These are phyloP conservation scores for Philotrypesis tridentata DNA, from an alignment of 1,140 invertebrate species.

Conservation along the genomic window DNA sequence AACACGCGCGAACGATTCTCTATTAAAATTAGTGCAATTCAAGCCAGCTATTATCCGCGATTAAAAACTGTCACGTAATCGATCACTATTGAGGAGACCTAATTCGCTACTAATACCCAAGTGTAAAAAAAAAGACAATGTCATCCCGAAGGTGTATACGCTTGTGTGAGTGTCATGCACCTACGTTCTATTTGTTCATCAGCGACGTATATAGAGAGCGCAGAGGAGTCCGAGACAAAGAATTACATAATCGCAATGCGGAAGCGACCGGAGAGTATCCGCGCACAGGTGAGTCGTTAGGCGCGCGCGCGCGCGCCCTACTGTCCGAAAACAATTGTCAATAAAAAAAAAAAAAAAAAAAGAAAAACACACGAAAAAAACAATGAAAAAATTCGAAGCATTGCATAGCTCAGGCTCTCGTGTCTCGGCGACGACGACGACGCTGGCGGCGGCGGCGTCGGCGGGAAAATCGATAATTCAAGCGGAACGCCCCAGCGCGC, in stretches of 20 bases:
- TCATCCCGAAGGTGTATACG: neutral
- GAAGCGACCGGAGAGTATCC: neutral
- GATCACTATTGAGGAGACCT: neutral
- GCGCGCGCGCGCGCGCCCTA: no score
- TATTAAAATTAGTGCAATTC: neutral
- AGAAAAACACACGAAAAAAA: no score
- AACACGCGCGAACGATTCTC: neutral
- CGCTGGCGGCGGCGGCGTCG: no score
- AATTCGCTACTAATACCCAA: neutral
- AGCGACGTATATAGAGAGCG: neutral
- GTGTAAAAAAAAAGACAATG: neutral
- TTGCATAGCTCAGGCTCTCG: neutral
- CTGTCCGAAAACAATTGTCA: neutral
- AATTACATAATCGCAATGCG: neutral
- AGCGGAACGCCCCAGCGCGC: neutral
- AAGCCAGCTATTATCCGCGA: neutral
- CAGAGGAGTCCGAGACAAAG: neutral
- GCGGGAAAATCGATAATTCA: constrained; percentile 24
- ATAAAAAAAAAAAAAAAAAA: no score
- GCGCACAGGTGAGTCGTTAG: neutral
- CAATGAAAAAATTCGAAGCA: neutral
- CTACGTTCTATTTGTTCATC: neutral
- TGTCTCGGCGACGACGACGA: no score
- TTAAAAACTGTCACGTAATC: neutral
- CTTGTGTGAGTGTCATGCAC: no score